Percentiles rank a stretch among this genome's conserved stretches.
These are phyloP conservation scores for Trichosurus vulpecula DNA, from an alignment of 2,797 vertebrate genomes.

Conservation along the genomic window DNA sequence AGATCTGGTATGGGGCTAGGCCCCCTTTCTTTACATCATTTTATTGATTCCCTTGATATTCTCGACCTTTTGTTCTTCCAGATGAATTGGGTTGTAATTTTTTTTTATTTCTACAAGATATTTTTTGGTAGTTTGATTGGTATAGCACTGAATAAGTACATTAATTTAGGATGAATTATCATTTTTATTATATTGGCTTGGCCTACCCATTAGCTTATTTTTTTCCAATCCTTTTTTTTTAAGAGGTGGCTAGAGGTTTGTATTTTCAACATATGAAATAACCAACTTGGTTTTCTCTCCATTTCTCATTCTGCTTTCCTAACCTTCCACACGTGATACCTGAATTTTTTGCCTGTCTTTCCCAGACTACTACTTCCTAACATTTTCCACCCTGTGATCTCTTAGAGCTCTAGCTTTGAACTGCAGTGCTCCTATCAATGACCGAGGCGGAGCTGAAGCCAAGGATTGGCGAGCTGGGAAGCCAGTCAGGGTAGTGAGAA, in stretches of 20 bases:
- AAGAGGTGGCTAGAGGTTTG: not conserved
- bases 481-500: constrained; percentile 94
- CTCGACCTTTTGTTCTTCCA: not conserved
- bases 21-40: not conserved
- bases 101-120: not conserved
- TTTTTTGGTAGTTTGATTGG: not conserved
- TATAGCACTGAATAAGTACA: not conserved
- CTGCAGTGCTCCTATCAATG: constrained; percentile 93
- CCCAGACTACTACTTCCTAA: not conserved
- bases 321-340: not conserved
- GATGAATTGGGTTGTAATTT: not conserved
- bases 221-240: not conserved
- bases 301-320: not conserved
- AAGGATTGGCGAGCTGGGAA: constrained; percentile 96
- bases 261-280: not conserved
- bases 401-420: constrained; percentile 95
- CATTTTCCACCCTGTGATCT: not conserved
- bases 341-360: not conserved
- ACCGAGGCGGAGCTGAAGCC: constrained; percentile 92
- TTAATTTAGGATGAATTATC: not conserved
- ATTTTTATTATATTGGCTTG: not conserved
- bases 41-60: not conserved
- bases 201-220: not conserved
- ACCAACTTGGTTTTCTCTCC: not conserved
- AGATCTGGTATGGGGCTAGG: not conserved